Evolutionary conservation across 2,888 invertebrate species (phyloP).

Genomic region (Phoenoteleia sp.): DNA sequence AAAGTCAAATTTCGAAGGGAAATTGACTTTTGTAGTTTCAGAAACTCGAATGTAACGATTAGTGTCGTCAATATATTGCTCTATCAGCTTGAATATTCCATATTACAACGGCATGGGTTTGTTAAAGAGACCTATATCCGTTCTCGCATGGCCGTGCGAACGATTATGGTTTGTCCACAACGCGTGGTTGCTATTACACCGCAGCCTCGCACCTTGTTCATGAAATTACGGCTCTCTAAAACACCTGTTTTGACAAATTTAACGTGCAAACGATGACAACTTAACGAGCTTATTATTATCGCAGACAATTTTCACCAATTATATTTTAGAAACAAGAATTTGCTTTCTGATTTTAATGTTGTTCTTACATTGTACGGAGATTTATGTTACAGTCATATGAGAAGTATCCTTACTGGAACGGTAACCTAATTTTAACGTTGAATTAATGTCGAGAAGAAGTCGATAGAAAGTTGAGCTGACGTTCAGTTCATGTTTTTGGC

Average conservation of each 20-base stretch:
- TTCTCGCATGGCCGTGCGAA: conserved; percentile 16
- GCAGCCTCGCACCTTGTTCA: neutral
- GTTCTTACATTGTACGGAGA: too few species aligned
- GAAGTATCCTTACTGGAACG: too few species aligned
- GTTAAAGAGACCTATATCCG: conserved; percentile 84
- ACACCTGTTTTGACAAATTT: conserved; percentile 29
- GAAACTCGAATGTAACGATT: neutral
- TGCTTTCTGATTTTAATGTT: too few species aligned
- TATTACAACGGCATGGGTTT: conserved; percentile 79
- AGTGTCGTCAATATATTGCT: conserved; percentile 76
- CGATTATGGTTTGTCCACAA: conserved; percentile 40
- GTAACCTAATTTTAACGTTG: too few species aligned
- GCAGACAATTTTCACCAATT: neutral
- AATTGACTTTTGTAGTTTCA: neutral
- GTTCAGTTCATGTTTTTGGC: too few species aligned
- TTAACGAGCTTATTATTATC: conserved; percentile 1
- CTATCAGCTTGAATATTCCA: conserved; percentile 85
- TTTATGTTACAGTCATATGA: too few species aligned
- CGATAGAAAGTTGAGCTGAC: too few species aligned
- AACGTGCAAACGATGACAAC: neutral
- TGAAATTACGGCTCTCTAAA: conserved; percentile 2
- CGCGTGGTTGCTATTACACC: neutral
- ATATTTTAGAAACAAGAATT: neutral
- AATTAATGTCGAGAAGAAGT: too few species aligned
- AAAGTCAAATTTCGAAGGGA: too few species aligned